phyloP scores from a whole-genome alignment of 2,797 vertebrate species.

The Poecilia velifera region DNA sequence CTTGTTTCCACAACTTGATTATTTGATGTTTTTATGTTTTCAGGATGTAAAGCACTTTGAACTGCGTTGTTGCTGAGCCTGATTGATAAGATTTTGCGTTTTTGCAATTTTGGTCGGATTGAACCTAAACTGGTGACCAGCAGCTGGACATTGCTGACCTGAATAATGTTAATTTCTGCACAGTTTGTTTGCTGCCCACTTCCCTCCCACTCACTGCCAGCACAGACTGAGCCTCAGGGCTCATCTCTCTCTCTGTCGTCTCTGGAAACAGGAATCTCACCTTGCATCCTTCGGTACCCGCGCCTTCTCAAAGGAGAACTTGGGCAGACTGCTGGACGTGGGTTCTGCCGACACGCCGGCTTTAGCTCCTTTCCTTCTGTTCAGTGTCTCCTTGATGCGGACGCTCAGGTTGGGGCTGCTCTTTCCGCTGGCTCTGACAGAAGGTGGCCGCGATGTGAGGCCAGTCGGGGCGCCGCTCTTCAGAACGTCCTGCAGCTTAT shows the following conservation, averaged over 20 bases:
- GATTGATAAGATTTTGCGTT: too few species aligned
- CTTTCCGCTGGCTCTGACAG: conserved; percentile 59
- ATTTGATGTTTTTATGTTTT: too few species aligned
- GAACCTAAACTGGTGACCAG: not conserved
- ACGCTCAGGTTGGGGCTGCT: conserved; percentile 76
- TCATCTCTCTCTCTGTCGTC: not conserved
- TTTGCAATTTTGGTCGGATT: not conserved
- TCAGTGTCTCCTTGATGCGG: conserved; percentile 75
- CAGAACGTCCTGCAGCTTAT: conserved; percentile 86
- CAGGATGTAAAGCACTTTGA: too few species aligned
- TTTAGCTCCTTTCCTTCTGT: conserved; percentile 89
- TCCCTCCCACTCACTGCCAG: conserved; percentile 2
- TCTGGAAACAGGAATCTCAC: conserved; percentile 73
- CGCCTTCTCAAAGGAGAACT: conserved; percentile 91
- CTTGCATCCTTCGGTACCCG: conserved; percentile 89
- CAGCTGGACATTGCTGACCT: not conserved
- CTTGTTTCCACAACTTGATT: too few species aligned
- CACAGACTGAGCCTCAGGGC: not conserved
- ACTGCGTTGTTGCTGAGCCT: too few species aligned
- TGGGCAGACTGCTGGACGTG: conserved; percentile 81
- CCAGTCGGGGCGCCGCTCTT: conserved; percentile 25
- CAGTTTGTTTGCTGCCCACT: not conserved
- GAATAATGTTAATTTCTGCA: not conserved
- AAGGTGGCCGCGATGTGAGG: conserved; percentile 64
- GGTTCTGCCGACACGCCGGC: conserved; percentile 94